A percentile compares a stretch with the other conserved stretches of the same genome.
These are phyloP conservation scores for Ennomos fuscantarius DNA, from an alignment of 2,888 invertebrate genomes.

Conservation along the genomic window DNA sequence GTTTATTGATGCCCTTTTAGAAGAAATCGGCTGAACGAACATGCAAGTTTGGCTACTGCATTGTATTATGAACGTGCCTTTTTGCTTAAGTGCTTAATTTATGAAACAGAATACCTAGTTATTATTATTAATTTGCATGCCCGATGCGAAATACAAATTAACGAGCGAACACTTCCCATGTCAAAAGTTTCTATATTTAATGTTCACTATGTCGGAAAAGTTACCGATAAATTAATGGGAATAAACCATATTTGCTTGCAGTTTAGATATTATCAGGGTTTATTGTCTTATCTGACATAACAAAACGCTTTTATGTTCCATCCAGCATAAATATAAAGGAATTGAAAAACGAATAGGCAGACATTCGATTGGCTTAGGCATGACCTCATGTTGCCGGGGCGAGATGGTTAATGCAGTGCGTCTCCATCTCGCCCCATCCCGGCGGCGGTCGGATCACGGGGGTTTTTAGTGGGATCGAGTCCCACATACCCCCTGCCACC, in stretches of 20 bases:
- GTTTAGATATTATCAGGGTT: conserved; percentile 7
- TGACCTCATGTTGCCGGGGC: too few species aligned
- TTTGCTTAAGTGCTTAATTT: conserved; percentile 55
- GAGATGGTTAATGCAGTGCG: too few species aligned
- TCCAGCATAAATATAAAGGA: not conserved
- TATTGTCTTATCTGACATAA: conserved; percentile 1
- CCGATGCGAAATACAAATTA: conserved; percentile 44
- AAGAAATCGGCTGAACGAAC: too few species aligned
- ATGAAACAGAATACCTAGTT: conserved; percentile 58
- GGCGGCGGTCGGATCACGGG: too few species aligned
- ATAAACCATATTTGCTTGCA: conserved; percentile 2
- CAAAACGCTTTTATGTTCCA: not conserved
- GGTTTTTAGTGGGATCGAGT: too few species aligned
- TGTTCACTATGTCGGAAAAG: conserved; percentile 21
- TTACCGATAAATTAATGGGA: conserved; percentile 1
- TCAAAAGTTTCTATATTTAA: conserved; percentile 37
- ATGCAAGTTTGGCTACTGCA: not conserved
- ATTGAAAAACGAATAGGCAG: too few species aligned
- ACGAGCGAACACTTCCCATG: conserved; percentile 39
- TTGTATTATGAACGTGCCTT: conserved; percentile 19
- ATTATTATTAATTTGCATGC: conserved; percentile 53
- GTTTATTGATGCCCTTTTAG: too few species aligned
- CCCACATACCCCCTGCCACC: too few species aligned
- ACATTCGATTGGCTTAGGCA: too few species aligned
- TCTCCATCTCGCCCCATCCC: too few species aligned